These are phyloP conservation scores for Nannoperca australis DNA, from an alignment of 2,797 vertebrate species.

Conservation along the genomic window DNA sequence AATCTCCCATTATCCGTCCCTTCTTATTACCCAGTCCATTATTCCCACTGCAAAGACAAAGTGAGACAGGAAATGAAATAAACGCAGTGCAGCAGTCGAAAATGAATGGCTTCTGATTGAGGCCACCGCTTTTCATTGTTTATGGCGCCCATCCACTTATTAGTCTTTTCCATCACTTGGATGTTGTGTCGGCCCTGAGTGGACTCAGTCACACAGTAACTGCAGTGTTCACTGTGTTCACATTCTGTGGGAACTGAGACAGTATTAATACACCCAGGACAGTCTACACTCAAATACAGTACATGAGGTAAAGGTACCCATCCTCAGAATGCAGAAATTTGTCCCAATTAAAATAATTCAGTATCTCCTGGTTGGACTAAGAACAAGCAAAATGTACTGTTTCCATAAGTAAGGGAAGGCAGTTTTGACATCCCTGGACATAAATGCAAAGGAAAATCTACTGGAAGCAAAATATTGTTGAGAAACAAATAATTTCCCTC, in stretches of 20 bases:
- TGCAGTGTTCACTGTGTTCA: too few relatives aligned
- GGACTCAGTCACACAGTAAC: slow-evolving; percentile 57
- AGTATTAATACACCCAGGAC: neutral
- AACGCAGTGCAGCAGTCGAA: slow-evolving; percentile 71
- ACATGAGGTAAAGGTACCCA: neutral
- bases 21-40: slow-evolving; percentile 78
- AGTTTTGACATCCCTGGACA: neutral
- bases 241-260: slow-evolving; percentile 20
- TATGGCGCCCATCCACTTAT: slow-evolving; percentile 76
- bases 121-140: slow-evolving; percentile 69
- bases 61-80: slow-evolving; percentile 84
- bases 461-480: slow-evolving; percentile 1
- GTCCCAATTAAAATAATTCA: neutral
- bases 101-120: slow-evolving; percentile 81
- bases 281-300: neutral
- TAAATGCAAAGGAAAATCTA: slow-evolving; percentile 10
- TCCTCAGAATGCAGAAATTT: neutral
- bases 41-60: slow-evolving; percentile 79
- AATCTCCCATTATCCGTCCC: slow-evolving; percentile 77
- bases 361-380: neutral
- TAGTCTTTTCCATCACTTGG: slow-evolving; percentile 71
- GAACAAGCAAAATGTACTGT: neutral
- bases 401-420: neutral
- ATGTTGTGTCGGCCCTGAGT: slow-evolving; percentile 70
- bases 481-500: slow-evolving; percentile 18